These are phyloP conservation scores for Oryctes rhinoceros DNA, from an alignment of 1,140 invertebrate genomes.

Conservation along the genomic window DNA sequence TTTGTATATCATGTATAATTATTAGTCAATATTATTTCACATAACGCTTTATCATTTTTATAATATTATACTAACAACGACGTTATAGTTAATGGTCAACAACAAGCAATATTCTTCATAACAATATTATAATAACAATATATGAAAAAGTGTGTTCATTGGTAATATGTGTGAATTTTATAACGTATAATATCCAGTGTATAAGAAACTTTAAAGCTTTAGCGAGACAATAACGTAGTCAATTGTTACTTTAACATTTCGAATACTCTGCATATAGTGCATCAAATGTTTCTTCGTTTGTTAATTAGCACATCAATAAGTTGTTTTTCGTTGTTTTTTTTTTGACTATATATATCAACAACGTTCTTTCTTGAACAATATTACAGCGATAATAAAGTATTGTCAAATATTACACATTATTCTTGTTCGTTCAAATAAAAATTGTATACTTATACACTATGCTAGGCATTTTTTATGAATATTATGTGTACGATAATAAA, in stretches of 20 bases:
- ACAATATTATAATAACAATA: conserved; percentile 6
- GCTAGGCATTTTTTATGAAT: too few relatives aligned
- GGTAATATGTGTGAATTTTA: neutral
- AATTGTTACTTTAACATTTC: neutral
- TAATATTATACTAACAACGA: conserved; percentile 20
- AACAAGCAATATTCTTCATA: conserved; percentile 18
- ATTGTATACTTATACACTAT: neutral
- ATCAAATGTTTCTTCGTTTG: neutral
- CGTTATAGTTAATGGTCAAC: conserved; percentile 30
- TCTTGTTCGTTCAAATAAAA: neutral
- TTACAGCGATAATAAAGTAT: neutral
- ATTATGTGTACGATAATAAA: neutral
- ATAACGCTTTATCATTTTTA: conserved; percentile 10
- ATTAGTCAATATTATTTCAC: neutral
- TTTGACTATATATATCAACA: conserved; percentile 1
- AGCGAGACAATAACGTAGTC: neutral
- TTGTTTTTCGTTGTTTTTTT: conserved; percentile 2
- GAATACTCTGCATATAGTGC: neutral
- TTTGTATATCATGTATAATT: neutral
- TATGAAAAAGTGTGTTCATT: conserved; percentile 9
- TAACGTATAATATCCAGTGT: neutral
- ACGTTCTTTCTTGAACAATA: neutral
- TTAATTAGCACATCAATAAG: neutral
- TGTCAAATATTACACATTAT: conserved; percentile 6
- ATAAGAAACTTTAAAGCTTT: neutral